phyloP scores from a whole-genome alignment of 2,113 vertebrate genomes.

The Atractosteus spatula region DNA sequence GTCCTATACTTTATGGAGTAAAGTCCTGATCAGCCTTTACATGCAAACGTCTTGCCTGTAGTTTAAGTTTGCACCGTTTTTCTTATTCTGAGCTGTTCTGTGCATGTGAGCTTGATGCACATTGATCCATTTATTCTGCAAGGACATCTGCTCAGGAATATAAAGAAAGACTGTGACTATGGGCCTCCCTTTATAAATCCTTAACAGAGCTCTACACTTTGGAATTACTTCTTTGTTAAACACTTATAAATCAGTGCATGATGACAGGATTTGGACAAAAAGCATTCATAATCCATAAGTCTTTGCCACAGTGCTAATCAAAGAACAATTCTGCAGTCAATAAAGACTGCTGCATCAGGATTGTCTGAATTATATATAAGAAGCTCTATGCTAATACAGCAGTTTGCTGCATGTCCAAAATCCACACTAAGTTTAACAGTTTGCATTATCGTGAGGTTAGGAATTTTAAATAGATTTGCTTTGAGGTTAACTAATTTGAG shows the following conservation, averaged over 20 bases:
- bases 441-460: neutral
- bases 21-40: no score
- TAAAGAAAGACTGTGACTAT: conserved; percentile 2
- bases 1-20: no score
- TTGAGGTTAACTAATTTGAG: conserved; percentile 46
- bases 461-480: conserved; percentile 45
- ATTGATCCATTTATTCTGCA: neutral
- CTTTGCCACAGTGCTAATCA: neutral
- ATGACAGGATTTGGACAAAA: conserved; percentile 6
- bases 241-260: conserved; percentile 15
- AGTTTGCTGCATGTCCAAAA: neutral
- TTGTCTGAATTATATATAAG: neutral
- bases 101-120: no score
- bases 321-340: neutral
- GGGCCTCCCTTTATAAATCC: conserved; percentile 14
- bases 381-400: neutral
- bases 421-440: neutral
- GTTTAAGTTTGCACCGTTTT: no score
- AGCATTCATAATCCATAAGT: neutral
- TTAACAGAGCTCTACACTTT: conserved; percentile 8
- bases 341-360: neutral
- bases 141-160: neutral
- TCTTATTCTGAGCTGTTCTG: no score
- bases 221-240: conserved; percentile 13
- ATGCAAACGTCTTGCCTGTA: no score